Evolutionary conservation across 1,140 invertebrate species (phyloP).

Genomic region (Bombus terrestris): DNA sequence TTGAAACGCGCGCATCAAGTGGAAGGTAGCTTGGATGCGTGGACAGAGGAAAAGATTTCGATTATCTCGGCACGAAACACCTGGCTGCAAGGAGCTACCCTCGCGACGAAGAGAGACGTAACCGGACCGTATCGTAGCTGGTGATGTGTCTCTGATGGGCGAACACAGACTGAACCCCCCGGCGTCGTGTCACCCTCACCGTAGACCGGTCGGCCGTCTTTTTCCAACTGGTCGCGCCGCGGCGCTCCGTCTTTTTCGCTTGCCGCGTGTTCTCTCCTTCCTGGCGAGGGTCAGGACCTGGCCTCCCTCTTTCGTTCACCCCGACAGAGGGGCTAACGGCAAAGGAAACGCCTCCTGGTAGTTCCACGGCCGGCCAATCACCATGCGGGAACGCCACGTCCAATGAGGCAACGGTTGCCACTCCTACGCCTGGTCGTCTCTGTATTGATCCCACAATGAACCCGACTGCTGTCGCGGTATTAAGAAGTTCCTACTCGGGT

Average conservation of each 20-base stretch:
- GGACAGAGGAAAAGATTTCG: neutral
- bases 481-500: slow-evolving; percentile 80
- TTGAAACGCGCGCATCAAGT: neutral
- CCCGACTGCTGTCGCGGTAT: slow-evolving; percentile 76
- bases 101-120: slow-evolving; percentile 53
- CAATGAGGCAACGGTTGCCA: slow-evolving; percentile 79
- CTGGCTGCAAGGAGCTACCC: slow-evolving; percentile 56
- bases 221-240: slow-evolving; percentile 69
- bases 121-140: slow-evolving; percentile 60
- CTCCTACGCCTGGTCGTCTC: slow-evolving; percentile 76
- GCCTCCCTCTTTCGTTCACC: slow-evolving; percentile 59
- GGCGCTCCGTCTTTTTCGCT: slow-evolving; percentile 63
- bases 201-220: slow-evolving; percentile 69
- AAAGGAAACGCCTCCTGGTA: slow-evolving; percentile 78
- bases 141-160: slow-evolving; percentile 80
- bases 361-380: slow-evolving; percentile 77
- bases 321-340: slow-evolving; percentile 49
- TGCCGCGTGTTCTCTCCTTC: slow-evolving; percentile 58
- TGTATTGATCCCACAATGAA: slow-evolving; percentile 83
- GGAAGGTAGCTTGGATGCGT: neutral
- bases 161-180: slow-evolving; percentile 81
- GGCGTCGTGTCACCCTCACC: slow-evolving; percentile 78
- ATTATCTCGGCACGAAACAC: neutral
- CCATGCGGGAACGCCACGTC: slow-evolving; percentile 63
- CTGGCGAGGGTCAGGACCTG: slow-evolving; percentile 63